These are phyloP conservation scores for Euphydryas editha DNA, from an alignment of 2,888 invertebrate genomes.

Conservation along the genomic window DNA sequence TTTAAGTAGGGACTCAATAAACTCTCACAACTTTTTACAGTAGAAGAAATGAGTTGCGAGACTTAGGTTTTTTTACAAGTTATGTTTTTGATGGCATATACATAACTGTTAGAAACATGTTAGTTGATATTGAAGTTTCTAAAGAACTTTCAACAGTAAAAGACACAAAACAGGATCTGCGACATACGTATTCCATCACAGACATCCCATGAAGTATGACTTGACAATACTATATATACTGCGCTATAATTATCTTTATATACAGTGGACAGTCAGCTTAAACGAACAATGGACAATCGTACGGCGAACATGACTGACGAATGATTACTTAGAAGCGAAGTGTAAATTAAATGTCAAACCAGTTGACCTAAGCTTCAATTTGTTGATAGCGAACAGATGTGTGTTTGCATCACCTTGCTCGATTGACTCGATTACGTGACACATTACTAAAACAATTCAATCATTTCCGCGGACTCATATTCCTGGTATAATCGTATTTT, in stretches of 20 bases:
- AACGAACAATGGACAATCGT: constrained; percentile 31
- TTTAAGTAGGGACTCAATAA: no score
- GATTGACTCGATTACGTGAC: constrained; percentile 35
- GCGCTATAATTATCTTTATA: not conserved
- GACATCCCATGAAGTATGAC: no score
- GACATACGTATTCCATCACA: no score
- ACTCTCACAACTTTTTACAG: no score
- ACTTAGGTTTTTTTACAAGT: no score
- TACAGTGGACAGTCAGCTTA: constrained; percentile 7
- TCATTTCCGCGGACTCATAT: constrained; percentile 2
- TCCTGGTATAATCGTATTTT: not conserved
- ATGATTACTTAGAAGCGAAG: constrained; percentile 35
- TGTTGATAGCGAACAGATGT: constrained; percentile 40
- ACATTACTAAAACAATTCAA: constrained; percentile 11
- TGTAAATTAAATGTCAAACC: constrained; percentile 49
- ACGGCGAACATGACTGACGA: constrained; percentile 18
- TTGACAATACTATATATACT: no score
- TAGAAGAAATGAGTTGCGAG: no score
- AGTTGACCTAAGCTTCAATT: constrained; percentile 46
- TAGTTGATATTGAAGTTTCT: no score
- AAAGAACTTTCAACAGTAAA: no score
- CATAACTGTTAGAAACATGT: no score
- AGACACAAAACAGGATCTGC: no score
- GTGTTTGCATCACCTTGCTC: constrained; percentile 36
- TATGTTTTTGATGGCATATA: no score